Percentiles rank a stretch among this genome's conserved stretches.
Evolutionary conservation across 2,797 vertebrate species (phyloP).

Genomic region (Dendrocincla tyrannina): DNA sequence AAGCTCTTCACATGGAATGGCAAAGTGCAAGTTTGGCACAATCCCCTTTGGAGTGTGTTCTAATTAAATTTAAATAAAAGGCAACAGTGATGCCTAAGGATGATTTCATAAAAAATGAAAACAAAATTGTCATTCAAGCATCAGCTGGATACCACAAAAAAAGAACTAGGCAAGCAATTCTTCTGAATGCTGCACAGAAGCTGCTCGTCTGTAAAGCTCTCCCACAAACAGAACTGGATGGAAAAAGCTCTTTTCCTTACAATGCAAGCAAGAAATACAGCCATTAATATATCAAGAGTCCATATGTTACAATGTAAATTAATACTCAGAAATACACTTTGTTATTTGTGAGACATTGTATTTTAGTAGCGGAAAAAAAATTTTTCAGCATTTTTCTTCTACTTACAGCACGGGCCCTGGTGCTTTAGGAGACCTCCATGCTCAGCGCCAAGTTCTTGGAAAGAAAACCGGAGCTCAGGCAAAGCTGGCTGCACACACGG

Average conservation of each 20-base stretch:
- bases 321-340: neutral
- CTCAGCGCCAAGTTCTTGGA: neutral
- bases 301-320: neutral
- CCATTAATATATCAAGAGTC: fast-evolving
- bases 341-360: neutral
- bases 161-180: neutral
- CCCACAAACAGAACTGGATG: fast-evolving
- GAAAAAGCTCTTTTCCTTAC: neutral
- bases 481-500: neutral
- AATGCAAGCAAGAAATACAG: neutral
- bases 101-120: neutral
- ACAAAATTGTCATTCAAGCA: neutral
- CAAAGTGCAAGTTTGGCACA: neutral
- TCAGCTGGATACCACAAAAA: neutral
- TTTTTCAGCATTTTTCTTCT: neutral
- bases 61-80: neutral
- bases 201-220: neutral
- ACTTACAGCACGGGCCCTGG: neutral
- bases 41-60: neutral
- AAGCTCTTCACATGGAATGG: neutral
- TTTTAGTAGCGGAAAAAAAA: neutral
- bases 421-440: neutral
- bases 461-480: neutral
- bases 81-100: fast-evolving
- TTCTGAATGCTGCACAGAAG: neutral